Evolutionary conservation across 2,888 invertebrate genomes (phyloP).

Genomic region (Ichneumoninae sp.): DNA sequence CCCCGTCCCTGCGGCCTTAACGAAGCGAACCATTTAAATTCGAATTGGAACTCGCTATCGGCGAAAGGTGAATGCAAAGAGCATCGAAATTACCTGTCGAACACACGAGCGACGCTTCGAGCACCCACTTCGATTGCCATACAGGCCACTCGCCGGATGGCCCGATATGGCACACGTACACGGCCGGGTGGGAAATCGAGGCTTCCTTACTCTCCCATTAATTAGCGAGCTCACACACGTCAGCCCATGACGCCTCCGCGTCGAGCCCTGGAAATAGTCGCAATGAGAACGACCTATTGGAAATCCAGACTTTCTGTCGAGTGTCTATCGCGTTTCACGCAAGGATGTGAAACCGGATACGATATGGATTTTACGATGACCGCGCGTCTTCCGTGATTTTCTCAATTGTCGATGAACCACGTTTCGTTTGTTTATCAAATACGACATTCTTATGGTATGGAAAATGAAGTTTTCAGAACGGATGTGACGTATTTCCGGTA

Average conservation of each 20-base stretch:
- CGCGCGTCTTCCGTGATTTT: neutral
- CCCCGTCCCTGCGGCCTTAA: conserved; percentile 54
- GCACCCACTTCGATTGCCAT: conserved; percentile 35
- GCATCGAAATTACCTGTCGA: conserved; percentile 71
- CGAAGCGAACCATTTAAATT: conserved; percentile 70
- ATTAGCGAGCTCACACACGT: conserved; percentile 42
- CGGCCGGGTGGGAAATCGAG: conserved; percentile 21
- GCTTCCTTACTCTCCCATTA: conserved; percentile 35
- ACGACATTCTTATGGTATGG: no score
- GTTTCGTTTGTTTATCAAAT: neutral
- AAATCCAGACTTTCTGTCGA: neutral
- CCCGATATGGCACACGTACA: conserved; percentile 44
- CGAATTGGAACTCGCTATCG: conserved; percentile 66
- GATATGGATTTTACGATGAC: neutral
- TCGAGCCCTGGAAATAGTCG: neutral
- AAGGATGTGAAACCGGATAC: neutral
- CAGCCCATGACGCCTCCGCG: conserved; percentile 31
- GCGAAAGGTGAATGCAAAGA: conserved; percentile 66
- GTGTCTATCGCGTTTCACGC: neutral
- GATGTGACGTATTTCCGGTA: no score
- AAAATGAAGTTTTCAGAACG: no score
- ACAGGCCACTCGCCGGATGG: conserved; percentile 50
- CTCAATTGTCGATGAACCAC: neutral
- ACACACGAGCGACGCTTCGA: conserved; percentile 51
- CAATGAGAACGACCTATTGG: neutral